Percentiles rank a stretch among this genome's conserved stretches.
Evolutionary conservation across 2,888 invertebrate species (phyloP).

Genomic region (Cremastinae sp.): DNA sequence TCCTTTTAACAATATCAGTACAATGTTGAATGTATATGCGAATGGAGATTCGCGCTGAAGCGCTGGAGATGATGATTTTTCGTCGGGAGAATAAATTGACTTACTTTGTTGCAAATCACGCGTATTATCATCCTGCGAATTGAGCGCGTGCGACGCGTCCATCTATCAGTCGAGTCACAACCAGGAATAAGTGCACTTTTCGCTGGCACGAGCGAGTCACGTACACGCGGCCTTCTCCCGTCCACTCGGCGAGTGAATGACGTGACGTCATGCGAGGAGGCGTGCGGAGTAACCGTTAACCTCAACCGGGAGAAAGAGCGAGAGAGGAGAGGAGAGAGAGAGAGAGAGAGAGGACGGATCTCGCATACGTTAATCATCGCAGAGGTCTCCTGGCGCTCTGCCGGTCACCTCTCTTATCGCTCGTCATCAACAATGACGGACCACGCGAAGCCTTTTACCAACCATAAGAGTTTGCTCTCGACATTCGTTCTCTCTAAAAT

Average conservation of each 20-base stretch:
- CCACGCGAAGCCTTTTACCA: constrained; percentile 11
- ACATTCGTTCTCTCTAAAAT: not conserved
- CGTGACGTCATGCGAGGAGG: constrained; percentile 64
- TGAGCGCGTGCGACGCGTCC: constrained; percentile 19
- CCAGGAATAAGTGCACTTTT: constrained; percentile 22
- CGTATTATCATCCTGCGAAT: constrained; percentile 20
- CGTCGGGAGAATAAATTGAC: no score
- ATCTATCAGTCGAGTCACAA: constrained; percentile 34
- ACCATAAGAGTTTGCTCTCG: not conserved
- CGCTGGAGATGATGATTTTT: no score
- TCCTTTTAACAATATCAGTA: constrained; percentile 27
- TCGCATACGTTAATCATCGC: constrained; percentile 52
- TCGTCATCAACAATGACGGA: constrained; percentile 50
- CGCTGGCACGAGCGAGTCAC: not conserved
- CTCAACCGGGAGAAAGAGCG: constrained; percentile 4
- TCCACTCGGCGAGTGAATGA: constrained; percentile 60
- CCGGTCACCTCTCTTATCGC: constrained; percentile 50
- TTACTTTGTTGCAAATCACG: constrained; percentile 40
- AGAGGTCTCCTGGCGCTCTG: constrained; percentile 26
- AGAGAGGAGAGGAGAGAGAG: no score
- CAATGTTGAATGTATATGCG: not conserved
- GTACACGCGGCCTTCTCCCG: constrained; percentile 27
- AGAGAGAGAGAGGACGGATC: constrained; percentile 6
- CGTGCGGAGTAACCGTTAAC: constrained; percentile 61
- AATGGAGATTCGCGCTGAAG: no score